Evolutionary conservation across 2,888 invertebrate genomes (phyloP), one percentile per base, ranked within the genome.

Genomic region (Aproaerema taeniolella): DNA sequence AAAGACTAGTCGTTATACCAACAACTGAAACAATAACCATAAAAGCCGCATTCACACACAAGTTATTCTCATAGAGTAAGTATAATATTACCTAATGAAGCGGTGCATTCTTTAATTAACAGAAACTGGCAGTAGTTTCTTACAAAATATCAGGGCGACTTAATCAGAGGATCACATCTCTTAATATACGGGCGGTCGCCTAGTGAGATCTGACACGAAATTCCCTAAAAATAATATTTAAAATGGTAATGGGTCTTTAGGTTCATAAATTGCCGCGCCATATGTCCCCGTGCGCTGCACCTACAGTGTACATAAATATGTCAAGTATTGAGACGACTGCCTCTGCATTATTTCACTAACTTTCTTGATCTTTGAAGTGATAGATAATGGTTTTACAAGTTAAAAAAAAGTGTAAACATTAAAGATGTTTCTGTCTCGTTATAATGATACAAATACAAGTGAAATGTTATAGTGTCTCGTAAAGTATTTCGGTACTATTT

Each of bases 191-290:
- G 74, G 61, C 73, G 65, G 67, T 61, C 75, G 80, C 69, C 76
- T 83, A 86, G 81, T 79, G 86, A 85, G 85, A 86, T 86, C 85
- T 86, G 85, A 86, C 86, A 85, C 82, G 77, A 72, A 81, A 86
- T 85, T 86, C 86, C 86, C 86, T 83, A 86, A 86, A 86, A 86
- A 86, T 86, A 86, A 86, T 86, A 86, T 86, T 86, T 86, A 86
- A 86, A 85, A 85, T 85, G 83, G 83, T 86, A 86, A 86, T 85
- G 86, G 86, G 81, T 58, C 72, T 66, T 69, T 69, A 71, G 70
- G 66, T 81, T 85, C 85, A 86, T 86, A 86, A 86, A 86, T 86
- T 85, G 82, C 76, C 74, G 58, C 77, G 74, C 86, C 86, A 86
- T 86, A 82, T 86, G 86, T 85, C 79, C 72, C 57, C 69, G 74